Base-by-base conservation (phyloP, 2,888 invertebrate species). In the Tetropium fuscum region DNA sequence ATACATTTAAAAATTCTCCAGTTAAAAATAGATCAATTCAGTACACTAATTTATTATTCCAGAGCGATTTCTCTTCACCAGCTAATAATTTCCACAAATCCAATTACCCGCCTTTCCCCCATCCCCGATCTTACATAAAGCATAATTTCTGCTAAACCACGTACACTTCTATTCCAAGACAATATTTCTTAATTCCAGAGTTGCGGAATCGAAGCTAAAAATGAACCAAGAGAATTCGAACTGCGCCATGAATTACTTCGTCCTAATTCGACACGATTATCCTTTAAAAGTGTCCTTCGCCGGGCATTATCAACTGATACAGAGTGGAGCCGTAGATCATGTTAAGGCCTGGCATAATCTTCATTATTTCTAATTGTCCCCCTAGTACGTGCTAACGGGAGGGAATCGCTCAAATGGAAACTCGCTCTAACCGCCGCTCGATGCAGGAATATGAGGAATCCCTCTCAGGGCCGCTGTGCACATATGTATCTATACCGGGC, bases 281-380 rank as follows among this genome's bases (percentile, higher is more conserved):
- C 51, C 51, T 51, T 51, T 51, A 51, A 51, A 51, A 51, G 40
- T 27, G 51, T 40, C 51, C 51, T 51, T 51, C 51, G 27, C 11
- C 25, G 4, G 22, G 36, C 40, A 51, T 51, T 51, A 51, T 51
- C 51, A 51, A 40, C 51, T 40, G 51, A 51, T 51, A 51, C 51
- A 51, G 51, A 51, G 51, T 40, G 51, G 27, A 40, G 34, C 25
- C 18, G 27, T 51, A 51, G 51, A 51, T 51, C 51, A 51, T 51
- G 51, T 25, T 51, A 40, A 51, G 55, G 40, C 47, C 48, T 64
- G 51, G 66, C 74, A 77, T 77, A 77, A 79, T 79, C 78, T 78
- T 79, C 79, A 80, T 80, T 79, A 80, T 76, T 80, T 78, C 79
- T 80, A 79, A 80, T 80, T 80, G 79, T 77, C 51, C 73, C 73